phyloP scores from a whole-genome alignment of 2,888 invertebrate genomes.

The Eucera pruinosa region DNA sequence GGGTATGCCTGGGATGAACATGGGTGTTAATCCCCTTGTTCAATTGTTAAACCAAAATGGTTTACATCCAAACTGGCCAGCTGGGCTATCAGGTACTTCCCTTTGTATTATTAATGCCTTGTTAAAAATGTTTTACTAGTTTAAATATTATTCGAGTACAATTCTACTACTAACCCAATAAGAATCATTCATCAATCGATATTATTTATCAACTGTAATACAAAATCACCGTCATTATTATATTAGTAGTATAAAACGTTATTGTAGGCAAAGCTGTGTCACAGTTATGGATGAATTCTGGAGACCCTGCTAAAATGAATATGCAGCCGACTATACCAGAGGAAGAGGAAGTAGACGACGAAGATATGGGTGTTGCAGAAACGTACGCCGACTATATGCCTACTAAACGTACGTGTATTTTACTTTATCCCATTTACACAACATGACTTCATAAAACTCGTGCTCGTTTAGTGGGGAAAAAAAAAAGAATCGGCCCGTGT shows the following conservation, averaged over 20 bases:
- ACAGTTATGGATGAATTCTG: slow-evolving; percentile 86
- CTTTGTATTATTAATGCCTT: not conserved
- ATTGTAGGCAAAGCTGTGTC: slow-evolving; percentile 86
- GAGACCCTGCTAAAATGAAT: slow-evolving; percentile 84
- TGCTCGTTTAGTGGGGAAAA: too few relatives aligned
- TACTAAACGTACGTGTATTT: slow-evolving; percentile 89
- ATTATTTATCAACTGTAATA: not conserved
- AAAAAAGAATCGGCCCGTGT: too few relatives aligned
- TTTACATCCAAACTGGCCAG: slow-evolving; percentile 81
- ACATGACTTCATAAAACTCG: too few relatives aligned
- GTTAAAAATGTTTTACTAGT: not conserved
- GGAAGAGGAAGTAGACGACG: slow-evolving; percentile 95
- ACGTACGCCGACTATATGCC: slow-evolving; percentile 99
- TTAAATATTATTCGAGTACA: too few relatives aligned
- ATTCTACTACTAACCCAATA: not conserved
- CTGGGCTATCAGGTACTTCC: slow-evolving; percentile 79
- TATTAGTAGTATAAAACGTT: not conserved
- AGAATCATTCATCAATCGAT: not conserved
- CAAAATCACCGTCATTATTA: not conserved
- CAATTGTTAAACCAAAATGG: slow-evolving; percentile 83
- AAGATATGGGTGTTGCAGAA: slow-evolving; percentile 98
- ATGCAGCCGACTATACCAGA: slow-evolving; percentile 85
- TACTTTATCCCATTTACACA: too few relatives aligned
- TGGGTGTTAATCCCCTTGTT: slow-evolving; percentile 83
- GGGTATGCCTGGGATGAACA: slow-evolving; percentile 83